Conservation (phyloP, 2,797 vertebrate species). For the Salarias fasciatus region DNA sequence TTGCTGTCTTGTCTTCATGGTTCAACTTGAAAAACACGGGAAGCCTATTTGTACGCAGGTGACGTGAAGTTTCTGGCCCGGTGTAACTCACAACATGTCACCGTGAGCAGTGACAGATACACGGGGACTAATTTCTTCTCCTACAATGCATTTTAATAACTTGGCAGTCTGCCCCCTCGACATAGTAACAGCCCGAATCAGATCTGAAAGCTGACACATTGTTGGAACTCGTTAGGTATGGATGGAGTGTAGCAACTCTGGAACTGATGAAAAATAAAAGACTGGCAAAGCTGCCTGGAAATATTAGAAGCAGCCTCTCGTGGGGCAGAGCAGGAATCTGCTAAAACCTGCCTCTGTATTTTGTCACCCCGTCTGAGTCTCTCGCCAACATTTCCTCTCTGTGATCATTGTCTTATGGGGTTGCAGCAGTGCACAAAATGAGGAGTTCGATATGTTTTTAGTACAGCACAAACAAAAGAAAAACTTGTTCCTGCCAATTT, state of each 20-base stretch:
- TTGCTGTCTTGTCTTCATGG: slow-evolving; percentile 2
- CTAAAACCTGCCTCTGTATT: slow-evolving; percentile 12
- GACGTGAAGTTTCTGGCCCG: slow-evolving; percentile 27
- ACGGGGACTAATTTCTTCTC: slow-evolving; percentile 17
- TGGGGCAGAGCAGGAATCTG: slow-evolving; percentile 16
- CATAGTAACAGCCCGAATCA: slow-evolving; percentile 2
- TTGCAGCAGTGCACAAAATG: too few relatives aligned
- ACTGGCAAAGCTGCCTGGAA: slow-evolving; percentile 24
- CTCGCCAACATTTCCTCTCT: not conserved
- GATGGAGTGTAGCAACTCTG: slow-evolving; percentile 7
- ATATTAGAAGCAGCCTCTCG: slow-evolving; percentile 8
- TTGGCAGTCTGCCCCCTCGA: slow-evolving; percentile 18
- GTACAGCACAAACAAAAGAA: too few relatives aligned
- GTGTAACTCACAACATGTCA: slow-evolving; percentile 36
- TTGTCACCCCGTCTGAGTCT: slow-evolving; percentile 5
- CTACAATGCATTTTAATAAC: slow-evolving; percentile 46
- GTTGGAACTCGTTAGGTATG: not conserved
- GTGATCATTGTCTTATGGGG: not conserved
- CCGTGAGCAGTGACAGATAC: slow-evolving; percentile 12
- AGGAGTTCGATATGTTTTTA: not conserved
- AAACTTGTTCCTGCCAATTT: too few relatives aligned
- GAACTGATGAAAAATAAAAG: slow-evolving; percentile 25
- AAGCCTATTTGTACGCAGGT: slow-evolving; percentile 30
- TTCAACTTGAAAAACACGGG: slow-evolving; percentile 6
- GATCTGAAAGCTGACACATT: slow-evolving; percentile 28